Base-by-base conservation (phyloP, 2,888 invertebrate genomes). In the Rotaria sp. region DNA sequence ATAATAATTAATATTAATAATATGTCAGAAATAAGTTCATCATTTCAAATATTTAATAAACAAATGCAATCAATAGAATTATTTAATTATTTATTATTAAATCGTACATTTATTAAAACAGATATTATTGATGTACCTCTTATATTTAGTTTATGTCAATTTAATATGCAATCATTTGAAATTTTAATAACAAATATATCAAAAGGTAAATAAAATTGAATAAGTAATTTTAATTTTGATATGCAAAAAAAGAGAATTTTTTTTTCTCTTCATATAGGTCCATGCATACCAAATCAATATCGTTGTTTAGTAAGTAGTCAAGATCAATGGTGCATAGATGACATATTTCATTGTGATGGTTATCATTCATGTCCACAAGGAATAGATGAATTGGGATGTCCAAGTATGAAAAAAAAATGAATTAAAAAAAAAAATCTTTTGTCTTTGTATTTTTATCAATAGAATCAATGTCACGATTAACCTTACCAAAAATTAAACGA, bases 351-450 rank as follows among this genome's bases (percentile, higher is more conserved):
- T 35, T 67, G 67, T 67, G 67, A 67, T 67, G 67, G 67, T 67
- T 67, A 67, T 67, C 35, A 67, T 67, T 67, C 67, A 67, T 67
- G 67, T 67, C 67, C 67, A 67, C 67, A 35, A 30, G 67, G 30
- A 21, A 35, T 2, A 1, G 67, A 67, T 67, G 67, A 67, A 67
- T 30, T 18, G 1, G 30, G 5, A 21, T 67, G 67, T 67, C 21
- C 67, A 67, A 67, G 67, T 67, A 67, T 67, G n/a, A 15, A 5
- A 7, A 30, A 67, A 67, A 35, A 38, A 50, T 50, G 18, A 50
- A 18, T 18, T 45, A 45, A 4, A 45, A 45, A 45, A 13, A 45
- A 4, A 10, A 50, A 13, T 15, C 15, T 50, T 50, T 50, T 50
- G 4, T 50, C 50, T 50, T 50, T 50, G 18, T 50, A 50, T 50